Percentiles rank a stretch among this genome's conserved stretches.
Conservation (phyloP, 2,888 invertebrate species). For the Lordiphosa andalusiaca region DNA sequence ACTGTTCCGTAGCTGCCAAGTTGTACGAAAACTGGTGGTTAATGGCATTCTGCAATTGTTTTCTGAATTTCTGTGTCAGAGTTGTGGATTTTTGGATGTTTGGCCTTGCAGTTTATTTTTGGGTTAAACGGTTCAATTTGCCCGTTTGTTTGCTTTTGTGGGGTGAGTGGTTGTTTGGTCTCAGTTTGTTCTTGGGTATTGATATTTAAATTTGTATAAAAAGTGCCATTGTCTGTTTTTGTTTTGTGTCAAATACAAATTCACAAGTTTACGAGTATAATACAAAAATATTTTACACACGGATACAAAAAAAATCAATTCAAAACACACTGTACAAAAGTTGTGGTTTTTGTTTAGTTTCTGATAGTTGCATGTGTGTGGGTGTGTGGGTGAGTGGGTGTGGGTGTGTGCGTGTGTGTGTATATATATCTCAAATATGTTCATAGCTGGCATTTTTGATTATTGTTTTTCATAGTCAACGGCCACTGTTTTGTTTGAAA, state of each 20-base stretch:
- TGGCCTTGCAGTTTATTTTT: conserved; percentile 24
- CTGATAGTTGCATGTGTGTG: conserved; percentile 25
- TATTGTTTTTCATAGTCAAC: conserved; percentile 70
- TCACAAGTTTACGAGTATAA: conserved; percentile 46
- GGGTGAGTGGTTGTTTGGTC: conserved; percentile 37
- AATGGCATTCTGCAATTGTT: conserved; percentile 35
- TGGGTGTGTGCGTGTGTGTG: conserved; percentile 17
- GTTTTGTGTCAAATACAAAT: conserved; percentile 61
- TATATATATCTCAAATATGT: conserved; percentile 17
- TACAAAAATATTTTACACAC: conserved; percentile 55
- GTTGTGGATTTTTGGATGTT: conserved; percentile 34
- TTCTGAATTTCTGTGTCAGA: conserved; percentile 39
- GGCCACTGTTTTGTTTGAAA: conserved; percentile 62
- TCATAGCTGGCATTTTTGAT: conserved; percentile 62
- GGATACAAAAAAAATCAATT: conserved; percentile 63
- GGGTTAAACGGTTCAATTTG: conserved; percentile 14
- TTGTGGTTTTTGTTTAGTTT: conserved; percentile 25
- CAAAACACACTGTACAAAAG: conserved; percentile 63
- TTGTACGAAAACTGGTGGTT: conserved; percentile 30
- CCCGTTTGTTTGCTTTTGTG: conserved; percentile 26
- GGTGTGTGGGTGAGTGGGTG: conserved; percentile 6
- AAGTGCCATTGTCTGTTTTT: conserved; percentile 58
- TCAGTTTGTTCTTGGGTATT: conserved; percentile 10
- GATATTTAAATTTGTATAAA: conserved; percentile 50
- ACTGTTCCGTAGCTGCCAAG: conserved; percentile 26